A percentile compares a stretch with the other conserved stretches of the same genome.
phyloP scores from a whole-genome alignment of 30 jellyfish, hydroid and myxozoan species.

The Cassiopea andromeda region DNA sequence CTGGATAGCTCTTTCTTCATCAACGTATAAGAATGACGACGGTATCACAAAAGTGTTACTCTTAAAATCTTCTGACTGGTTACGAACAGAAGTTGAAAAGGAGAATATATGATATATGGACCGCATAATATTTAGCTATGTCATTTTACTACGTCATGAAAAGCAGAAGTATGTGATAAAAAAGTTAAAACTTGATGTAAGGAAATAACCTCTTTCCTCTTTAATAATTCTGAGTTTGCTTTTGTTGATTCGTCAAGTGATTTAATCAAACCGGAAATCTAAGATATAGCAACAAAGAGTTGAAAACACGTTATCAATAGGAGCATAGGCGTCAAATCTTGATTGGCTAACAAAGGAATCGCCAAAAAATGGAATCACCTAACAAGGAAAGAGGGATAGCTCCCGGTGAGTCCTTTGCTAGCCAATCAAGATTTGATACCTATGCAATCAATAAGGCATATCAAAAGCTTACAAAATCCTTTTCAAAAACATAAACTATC shows the following conservation, averaged over 20 bases:
- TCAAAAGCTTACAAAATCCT: neutral
- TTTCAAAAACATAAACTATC: neutral
- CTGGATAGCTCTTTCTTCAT: too few species aligned
- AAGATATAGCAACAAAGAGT: neutral
- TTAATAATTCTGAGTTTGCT: slow-evolving; percentile 36
- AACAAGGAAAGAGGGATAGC: neutral
- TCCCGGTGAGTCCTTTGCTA: neutral
- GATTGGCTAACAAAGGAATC: too few species aligned
- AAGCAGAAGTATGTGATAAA: neutral
- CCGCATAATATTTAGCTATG: neutral
- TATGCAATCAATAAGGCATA: neutral
- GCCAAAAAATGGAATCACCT: neutral
- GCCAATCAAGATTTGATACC: too few species aligned
- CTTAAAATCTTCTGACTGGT: too few species aligned
- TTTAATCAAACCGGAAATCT: slow-evolving; percentile 44
- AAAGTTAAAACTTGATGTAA: neutral
- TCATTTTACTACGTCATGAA: neutral
- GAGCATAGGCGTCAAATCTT: too few species aligned
- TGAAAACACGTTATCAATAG: neutral
- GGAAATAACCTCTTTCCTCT: slow-evolving; percentile 36
- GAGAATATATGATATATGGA: too few species aligned
- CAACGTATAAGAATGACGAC: too few species aligned
- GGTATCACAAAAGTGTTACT: too few species aligned
- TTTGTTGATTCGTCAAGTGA: slow-evolving; percentile 66
- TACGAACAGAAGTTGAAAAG: too few species aligned